These are phyloP conservation scores for Sandelia bainsii DNA, from an alignment of 2,797 vertebrate genomes.

Conservation along the genomic window DNA sequence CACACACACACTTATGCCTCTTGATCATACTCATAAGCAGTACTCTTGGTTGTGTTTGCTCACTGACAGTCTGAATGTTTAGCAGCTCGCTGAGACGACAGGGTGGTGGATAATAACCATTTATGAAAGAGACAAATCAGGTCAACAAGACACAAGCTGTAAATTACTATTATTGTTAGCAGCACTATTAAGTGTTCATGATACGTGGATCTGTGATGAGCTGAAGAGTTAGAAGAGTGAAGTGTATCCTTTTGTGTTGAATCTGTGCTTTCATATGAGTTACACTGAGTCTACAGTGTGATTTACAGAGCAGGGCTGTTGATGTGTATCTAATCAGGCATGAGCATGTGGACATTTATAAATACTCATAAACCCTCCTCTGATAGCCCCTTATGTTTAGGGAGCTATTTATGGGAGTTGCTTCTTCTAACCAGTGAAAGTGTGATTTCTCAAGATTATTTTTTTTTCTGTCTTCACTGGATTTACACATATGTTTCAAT, in stretches of 20 bases:
- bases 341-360: conserved; percentile 47
- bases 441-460: conserved; percentile 12
- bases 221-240: neutral
- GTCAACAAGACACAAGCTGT: conserved; percentile 48
- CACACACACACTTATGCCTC: too few relatives aligned
- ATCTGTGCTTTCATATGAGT: conserved; percentile 14
- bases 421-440: conserved; percentile 28
- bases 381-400: conserved; percentile 17
- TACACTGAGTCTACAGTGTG: neutral
- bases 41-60: conserved; percentile 43
- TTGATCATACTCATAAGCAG: neutral
- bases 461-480: neutral
- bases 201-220: conserved; percentile 14
- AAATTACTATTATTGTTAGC: conserved; percentile 61
- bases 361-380: conserved; percentile 47
- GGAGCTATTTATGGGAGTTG: conserved; percentile 47
- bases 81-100: conserved; percentile 57
- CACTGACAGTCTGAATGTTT: conserved; percentile 45
- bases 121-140: conserved; percentile 56
- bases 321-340: conserved; percentile 39
- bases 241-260: neutral
- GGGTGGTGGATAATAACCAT: conserved; percentile 69
- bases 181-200: conserved; percentile 59
- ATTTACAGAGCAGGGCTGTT: conserved; percentile 34
- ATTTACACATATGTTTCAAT: conserved; percentile 21